Conservation (phyloP, 2,888 invertebrate species). For the Creontiades dilutus region DNA sequence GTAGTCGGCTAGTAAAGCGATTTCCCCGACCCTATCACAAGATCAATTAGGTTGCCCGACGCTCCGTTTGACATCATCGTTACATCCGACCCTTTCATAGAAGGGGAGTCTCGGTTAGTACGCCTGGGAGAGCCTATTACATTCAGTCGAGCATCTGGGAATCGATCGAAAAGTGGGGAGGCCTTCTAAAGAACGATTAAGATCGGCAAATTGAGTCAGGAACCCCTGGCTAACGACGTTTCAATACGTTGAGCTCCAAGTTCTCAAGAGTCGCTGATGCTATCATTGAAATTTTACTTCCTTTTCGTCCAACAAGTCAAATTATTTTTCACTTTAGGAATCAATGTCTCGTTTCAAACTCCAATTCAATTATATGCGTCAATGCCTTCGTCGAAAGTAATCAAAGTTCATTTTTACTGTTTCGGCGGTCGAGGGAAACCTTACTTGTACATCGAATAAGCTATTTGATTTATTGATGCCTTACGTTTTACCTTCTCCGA, state of each 20-base stretch:
- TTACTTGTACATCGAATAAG: too few relatives aligned
- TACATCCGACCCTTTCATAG: slow-evolving; percentile 11
- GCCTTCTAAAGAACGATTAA: slow-evolving; percentile 54
- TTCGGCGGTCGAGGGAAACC: too few relatives aligned
- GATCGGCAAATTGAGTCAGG: slow-evolving; percentile 62
- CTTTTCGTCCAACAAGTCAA: not conserved
- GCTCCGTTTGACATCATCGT: slow-evolving; percentile 65
- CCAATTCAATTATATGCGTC: not conserved
- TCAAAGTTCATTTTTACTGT: too few relatives aligned
- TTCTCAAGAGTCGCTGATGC: not conserved
- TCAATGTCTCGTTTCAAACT: not conserved
- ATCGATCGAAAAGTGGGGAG: not conserved
- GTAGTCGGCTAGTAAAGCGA: slow-evolving; percentile 44
- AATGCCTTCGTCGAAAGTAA: too few relatives aligned
- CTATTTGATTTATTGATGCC: too few relatives aligned
- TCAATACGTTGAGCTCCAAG: slow-evolving; percentile 42
- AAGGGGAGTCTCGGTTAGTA: not conserved
- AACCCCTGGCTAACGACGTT: slow-evolving; percentile 27
- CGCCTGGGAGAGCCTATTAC: slow-evolving; percentile 7
- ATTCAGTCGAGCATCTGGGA: slow-evolving; percentile 37
- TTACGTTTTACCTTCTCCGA: too few relatives aligned
- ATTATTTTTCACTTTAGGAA: not conserved
- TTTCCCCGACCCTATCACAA: slow-evolving; percentile 59
- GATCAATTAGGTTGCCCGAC: slow-evolving; percentile 56
- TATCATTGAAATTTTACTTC: not conserved